phyloP scores from a whole-genome alignment of 1,140 invertebrate genomes.

The Trachymyrmex cornetzi region DNA sequence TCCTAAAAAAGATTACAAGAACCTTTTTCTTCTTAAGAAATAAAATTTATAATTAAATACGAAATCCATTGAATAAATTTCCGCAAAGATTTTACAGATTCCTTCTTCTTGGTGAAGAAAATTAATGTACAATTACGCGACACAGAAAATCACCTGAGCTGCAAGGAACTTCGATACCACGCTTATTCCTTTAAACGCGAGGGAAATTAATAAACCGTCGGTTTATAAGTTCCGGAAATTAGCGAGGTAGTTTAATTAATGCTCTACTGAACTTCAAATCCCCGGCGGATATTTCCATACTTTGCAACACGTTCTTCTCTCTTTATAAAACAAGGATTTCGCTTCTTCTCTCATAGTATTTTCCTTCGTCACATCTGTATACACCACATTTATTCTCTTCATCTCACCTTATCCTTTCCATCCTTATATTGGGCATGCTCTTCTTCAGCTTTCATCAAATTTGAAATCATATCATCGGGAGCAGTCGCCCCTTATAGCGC shows the following conservation, averaged over 20 bases:
- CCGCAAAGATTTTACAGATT: constrained; percentile 47
- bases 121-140: constrained; percentile 54
- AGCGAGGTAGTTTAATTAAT: constrained; percentile 63
- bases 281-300: constrained; percentile 52
- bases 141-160: constrained; percentile 37
- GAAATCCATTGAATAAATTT: constrained; percentile 22
- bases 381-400: constrained; percentile 47
- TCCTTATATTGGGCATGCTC: constrained; percentile 25
- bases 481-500: constrained; percentile 13
- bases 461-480: constrained; percentile 62
- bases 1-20: neutral
- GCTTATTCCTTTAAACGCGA: constrained; percentile 62
- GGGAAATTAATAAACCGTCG: constrained; percentile 61
- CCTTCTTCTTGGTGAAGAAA: constrained; percentile 15
- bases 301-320: constrained; percentile 50
- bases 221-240: constrained; percentile 63
- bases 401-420: constrained; percentile 14
- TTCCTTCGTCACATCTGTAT: constrained; percentile 6
- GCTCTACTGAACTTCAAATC: constrained; percentile 61
- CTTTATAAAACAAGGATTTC: neutral
- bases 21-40: neutral
- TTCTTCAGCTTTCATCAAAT: constrained; percentile 63
- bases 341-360: constrained; percentile 31
- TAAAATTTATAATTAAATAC: constrained; percentile 34
- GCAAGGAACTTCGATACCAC: constrained; percentile 48